Evolutionary conservation across 1,140 invertebrate genomes (phyloP), one percentile per base, ranked within the genome.

Genomic region (Sycophila sp.): DNA sequence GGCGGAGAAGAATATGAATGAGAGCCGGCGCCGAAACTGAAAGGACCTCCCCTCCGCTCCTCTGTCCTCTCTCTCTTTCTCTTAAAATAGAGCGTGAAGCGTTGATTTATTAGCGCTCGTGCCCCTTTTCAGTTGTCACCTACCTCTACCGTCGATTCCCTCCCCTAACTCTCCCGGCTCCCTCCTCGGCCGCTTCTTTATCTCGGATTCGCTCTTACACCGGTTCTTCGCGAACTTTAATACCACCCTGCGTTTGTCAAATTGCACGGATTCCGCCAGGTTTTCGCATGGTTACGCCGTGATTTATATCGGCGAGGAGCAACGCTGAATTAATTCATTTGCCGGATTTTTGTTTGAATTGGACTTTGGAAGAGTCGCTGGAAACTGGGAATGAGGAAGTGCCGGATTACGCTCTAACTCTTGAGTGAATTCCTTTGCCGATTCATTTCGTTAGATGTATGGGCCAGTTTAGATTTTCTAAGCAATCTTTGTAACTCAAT

Each of bases 11-110:
- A 67, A 67, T 67, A 69, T 69, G 66, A 69, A 69, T 69, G 66
- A 69, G 66, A 32, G 56, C 56, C n/a, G 38, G 56, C 56, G 56
- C 66, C 56, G 55, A 60, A 60, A 60, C 56, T 69, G 66, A 69
- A 49, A 40, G 42, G 26, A 17, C 58, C 42, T 45, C 22, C 26
- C 59, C 19, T 51, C 19, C 19, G 34, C 28, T 34, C 30, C 26
- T 28, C 6, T 15, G 10, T 40, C 32, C 40, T 56, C 36, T 30
- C 10, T 28, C 22, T 13, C 53, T 58, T n/a, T n/a, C n/a, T n/a
- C 55, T 72, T 72, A 76, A 76, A 76, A 77, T 76, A 76, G 73
- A 72, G 69, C 69, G 73, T 73, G 74, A 77, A 75, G 67, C 64
- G 63, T 30, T 73, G 73, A 77, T 77, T 77, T 76, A 77, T 70